Evolutionary conservation across 2,113 vertebrate genomes (phyloP).

Genomic region (Microcebus murinus): DNA sequence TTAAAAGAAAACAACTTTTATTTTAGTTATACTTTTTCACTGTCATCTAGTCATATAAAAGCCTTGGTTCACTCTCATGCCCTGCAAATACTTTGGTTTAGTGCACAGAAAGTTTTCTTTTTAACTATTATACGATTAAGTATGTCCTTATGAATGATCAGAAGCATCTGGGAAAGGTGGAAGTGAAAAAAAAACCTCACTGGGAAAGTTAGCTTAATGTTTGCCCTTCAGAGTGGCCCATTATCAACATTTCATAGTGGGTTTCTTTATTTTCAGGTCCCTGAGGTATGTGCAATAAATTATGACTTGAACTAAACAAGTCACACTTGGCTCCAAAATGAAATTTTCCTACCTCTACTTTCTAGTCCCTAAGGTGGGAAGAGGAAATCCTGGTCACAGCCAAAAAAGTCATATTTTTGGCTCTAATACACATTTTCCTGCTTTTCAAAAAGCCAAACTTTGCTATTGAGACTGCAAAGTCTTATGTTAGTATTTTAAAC

Average conservation of each 20-base stretch:
- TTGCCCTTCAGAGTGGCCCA: conserved; percentile 83
- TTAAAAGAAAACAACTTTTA: conserved; percentile 55
- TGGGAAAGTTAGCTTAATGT: conserved; percentile 81
- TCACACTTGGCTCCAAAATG: conserved; percentile 88
- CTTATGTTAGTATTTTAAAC: conserved; percentile 81
- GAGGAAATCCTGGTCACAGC: conserved; percentile 90
- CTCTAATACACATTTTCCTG: conserved; percentile 87
- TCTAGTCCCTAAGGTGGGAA: conserved; percentile 88
- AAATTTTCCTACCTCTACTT: conserved; percentile 89
- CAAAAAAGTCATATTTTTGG: conserved; percentile 88
- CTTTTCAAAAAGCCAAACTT: conserved; percentile 81
- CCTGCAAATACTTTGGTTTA: conserved; percentile 56
- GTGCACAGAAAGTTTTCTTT: conserved; percentile 60
- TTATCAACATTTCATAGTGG: conserved; percentile 83
- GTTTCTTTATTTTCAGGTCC: conserved; percentile 83
- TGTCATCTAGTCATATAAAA: conserved; percentile 52
- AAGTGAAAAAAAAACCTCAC: conserved; percentile 82
- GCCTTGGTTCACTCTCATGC: conserved; percentile 43
- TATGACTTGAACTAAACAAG: conserved; percentile 87
- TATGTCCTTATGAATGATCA: conserved; percentile 78
- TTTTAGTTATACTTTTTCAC: conserved; percentile 53
- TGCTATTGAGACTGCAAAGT: conserved; percentile 80
- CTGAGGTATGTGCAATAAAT: conserved; percentile 86
- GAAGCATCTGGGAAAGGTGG: conserved; percentile 84
- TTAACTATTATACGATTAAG: conserved; percentile 72